phyloP scores from a whole-genome alignment of 2,797 vertebrate species.

The Amblyopsis hoosieri region DNA sequence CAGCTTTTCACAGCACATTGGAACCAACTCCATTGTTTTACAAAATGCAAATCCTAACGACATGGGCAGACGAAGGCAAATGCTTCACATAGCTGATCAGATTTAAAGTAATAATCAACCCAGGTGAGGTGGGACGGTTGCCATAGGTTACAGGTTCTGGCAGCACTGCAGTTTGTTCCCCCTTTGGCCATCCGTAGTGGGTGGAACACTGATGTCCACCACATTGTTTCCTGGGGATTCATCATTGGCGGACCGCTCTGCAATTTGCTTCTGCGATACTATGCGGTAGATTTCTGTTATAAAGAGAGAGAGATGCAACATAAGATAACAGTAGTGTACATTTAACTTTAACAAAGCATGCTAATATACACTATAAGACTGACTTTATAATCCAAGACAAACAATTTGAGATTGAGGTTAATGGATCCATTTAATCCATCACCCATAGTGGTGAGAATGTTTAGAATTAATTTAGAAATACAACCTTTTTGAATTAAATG shows the following conservation, averaged over 20 bases:
- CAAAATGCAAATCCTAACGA: conserved; percentile 55
- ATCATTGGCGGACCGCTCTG: conserved; percentile 91
- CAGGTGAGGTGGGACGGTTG: conserved; percentile 58
- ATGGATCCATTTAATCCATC: background rate
- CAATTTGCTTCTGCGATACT: conserved; percentile 97
- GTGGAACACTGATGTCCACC: conserved; percentile 96
- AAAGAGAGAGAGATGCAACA: background rate
- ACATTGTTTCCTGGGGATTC: conserved; percentile 98
- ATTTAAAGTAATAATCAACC: conserved; percentile 70
- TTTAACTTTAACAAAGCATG: background rate
- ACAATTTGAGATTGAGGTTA: background rate
- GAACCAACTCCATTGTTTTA: conserved; percentile 43
- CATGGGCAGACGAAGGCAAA: conserved; percentile 47
- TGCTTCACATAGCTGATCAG: conserved; percentile 31
- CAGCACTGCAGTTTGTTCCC: conserved; percentile 96
- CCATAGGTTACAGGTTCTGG: conserved; percentile 92
- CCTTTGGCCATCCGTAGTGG: conserved; percentile 93
- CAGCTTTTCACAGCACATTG: conserved; percentile 33
- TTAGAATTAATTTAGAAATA: background rate
- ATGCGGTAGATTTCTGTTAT: conserved; percentile 95
- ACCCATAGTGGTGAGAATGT: background rate
- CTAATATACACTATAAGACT: no score
- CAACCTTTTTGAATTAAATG: background rate
- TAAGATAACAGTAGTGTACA: background rate
- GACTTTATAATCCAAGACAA: no score